phyloP scores from a whole-genome alignment of 2,113 vertebrate genomes.

The Calyptommatus sinebrachiatus region DNA sequence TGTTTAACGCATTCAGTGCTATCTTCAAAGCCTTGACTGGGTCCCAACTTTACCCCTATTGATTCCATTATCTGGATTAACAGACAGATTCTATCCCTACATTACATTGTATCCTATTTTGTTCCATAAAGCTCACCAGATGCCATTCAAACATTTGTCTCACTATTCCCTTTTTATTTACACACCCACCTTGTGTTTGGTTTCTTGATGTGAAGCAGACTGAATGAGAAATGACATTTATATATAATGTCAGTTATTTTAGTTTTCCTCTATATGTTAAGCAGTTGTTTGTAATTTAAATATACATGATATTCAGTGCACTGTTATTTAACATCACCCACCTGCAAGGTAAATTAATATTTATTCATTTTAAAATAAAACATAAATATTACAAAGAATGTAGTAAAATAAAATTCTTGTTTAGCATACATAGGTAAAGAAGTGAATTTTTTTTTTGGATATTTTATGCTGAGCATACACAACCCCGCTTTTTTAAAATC shows the following conservation, averaged over 20 bases:
- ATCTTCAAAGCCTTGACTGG: not conserved
- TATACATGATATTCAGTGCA: not conserved
- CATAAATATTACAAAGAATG: constrained; percentile 1
- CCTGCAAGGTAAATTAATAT: not conserved
- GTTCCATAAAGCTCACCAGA: not conserved
- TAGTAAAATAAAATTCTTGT: constrained; percentile 33
- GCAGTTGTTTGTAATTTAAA: not conserved
- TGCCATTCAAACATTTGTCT: not conserved
- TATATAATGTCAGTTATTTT: not conserved
- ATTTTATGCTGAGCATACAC: constrained; percentile 29
- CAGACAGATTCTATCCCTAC: not conserved
- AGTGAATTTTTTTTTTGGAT: constrained; percentile 27
- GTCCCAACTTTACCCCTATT: not conserved
- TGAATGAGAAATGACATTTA: not conserved
- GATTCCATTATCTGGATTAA: not conserved
- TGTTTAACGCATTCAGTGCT: no score
- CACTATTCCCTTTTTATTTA: not conserved
- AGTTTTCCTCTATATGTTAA: not conserved
- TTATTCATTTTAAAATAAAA: constrained; percentile 4
- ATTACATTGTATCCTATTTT: not conserved
- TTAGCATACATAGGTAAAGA: constrained; percentile 35
- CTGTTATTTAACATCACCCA: not conserved
- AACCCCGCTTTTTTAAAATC: constrained; percentile 33
- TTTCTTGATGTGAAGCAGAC: not conserved
- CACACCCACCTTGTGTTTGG: not conserved